Base-by-base conservation (phyloP, 2,888 invertebrate species). In the Lymantria dispar region DNA sequence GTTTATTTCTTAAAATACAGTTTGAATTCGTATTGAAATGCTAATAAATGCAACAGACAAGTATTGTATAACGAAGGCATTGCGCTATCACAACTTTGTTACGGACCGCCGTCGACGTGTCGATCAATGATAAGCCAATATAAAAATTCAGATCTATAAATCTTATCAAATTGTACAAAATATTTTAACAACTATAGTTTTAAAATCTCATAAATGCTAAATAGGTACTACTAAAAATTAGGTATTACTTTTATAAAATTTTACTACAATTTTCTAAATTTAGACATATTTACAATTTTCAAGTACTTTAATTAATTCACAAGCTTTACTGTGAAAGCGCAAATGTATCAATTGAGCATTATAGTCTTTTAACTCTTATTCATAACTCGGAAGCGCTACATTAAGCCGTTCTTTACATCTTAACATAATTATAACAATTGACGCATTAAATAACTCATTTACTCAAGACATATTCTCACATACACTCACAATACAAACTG, bases 1-100 rank as follows among this genome's bases (percentile, higher is more conserved):
- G 80, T 80, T 80, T 78, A 80, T 86, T 79, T 80, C 83, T 78
- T 82, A 84, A 76, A 83, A 80, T 83, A 78, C 75, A 82, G 76
- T 75, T 83, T 82, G 83, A 85, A 78, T 80, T 78, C 78, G 72
- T 78, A 76, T 80, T 75, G 77, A 91, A 90, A 91, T 90, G 89
- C 91, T 90, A 87, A 79, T 91, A 91, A 91, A 91, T 91, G 91
- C 91, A 90, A 87, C 77, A 76, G 80, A 85, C 76, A 83, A 78
- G 79, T 78, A 74, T 53, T 74, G 70, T 73, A 74, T 73, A 76
- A 81, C 70, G 75, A 77, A 85, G 83, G 83, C 77, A 83, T 85
- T 81, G 88, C 88, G 87, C 90, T 89, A 86, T 88, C 89, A 89
- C 89, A 85, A 80, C 10, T 33, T 76, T 71, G 64, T 66, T 65